Percentiles rank a stretch among this genome's conserved stretches.
Evolutionary conservation across 2,113 vertebrate species (phyloP).

Genomic region (Cebidichthys violaceus): DNA sequence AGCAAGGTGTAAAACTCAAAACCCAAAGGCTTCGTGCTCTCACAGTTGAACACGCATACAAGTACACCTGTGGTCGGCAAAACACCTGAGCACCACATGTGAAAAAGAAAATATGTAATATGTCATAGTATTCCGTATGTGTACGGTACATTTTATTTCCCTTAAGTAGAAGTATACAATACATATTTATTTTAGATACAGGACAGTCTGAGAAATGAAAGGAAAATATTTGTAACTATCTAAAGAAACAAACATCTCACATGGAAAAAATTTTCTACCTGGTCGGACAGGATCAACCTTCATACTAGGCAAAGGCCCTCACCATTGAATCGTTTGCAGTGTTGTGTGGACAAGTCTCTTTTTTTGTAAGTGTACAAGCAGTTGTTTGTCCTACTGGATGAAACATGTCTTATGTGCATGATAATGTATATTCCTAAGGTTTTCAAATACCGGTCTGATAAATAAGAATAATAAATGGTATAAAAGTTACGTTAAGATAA

Average conservation of each 20-base stretch:
- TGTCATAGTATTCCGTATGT: background rate
- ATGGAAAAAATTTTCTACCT: background rate
- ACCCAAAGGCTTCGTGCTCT: conserved; percentile 40
- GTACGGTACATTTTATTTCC: background rate
- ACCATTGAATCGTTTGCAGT: conserved; percentile 32
- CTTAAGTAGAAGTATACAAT: background rate
- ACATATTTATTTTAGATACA: background rate
- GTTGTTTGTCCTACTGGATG: conserved; percentile 6
- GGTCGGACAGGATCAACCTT: background rate
- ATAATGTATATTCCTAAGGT: conserved; percentile 3
- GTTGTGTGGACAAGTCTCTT: conserved; percentile 1
- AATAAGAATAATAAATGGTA: background rate
- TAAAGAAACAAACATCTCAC: background rate
- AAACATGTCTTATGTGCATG: conserved; percentile 12
- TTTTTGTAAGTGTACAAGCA: conserved; percentile 13
- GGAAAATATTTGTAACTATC: background rate
- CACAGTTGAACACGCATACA: conserved; percentile 16
- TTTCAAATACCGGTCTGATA: conserved; percentile 26
- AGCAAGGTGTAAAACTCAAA: conserved; percentile 54
- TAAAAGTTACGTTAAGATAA: background rate
- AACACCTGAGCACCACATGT: conserved; percentile 28
- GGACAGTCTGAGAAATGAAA: background rate
- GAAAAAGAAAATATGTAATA: background rate
- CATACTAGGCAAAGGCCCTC: background rate
- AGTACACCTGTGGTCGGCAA: conserved; percentile 34